Evolutionary conservation across 2,888 invertebrate genomes (phyloP).

Genomic region (Rhorus exstirpatorius): DNA sequence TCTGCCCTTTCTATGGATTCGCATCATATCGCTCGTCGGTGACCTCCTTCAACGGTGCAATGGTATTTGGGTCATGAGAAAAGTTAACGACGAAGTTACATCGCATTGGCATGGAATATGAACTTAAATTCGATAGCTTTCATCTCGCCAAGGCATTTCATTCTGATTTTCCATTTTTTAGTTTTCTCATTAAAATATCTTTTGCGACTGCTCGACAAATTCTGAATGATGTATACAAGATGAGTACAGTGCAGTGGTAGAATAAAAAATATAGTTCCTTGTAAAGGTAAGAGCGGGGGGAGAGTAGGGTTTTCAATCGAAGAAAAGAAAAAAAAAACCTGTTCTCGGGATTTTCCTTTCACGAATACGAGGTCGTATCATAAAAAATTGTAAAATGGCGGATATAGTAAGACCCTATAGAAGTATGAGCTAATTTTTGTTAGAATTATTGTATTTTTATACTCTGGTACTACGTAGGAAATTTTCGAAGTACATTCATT

Average conservation of each 20-base stretch:
- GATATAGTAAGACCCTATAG: too few species aligned
- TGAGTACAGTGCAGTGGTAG: neutral
- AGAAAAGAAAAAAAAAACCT: too few species aligned
- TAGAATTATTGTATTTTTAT: too few species aligned
- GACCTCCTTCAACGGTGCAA: slow-evolving; percentile 9
- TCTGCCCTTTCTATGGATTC: slow-evolving; percentile 33
- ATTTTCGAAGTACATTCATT: too few species aligned
- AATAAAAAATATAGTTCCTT: too few species aligned
- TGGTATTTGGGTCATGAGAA: slow-evolving; percentile 39
- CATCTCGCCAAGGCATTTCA: neutral
- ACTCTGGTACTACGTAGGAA: too few species aligned
- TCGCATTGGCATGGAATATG: slow-evolving; percentile 26
- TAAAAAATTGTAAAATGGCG: too few species aligned
- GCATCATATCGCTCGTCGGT: neutral
- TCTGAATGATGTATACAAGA: neutral
- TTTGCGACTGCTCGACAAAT: neutral
- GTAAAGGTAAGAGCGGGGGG: too few species aligned
- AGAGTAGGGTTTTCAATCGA: too few species aligned
- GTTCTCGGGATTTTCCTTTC: too few species aligned
- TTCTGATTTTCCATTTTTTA: slow-evolving; percentile 23
- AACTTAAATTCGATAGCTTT: slow-evolving; percentile 32
- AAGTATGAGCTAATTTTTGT: too few species aligned
- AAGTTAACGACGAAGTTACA: slow-evolving; percentile 32
- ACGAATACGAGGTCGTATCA: too few species aligned
- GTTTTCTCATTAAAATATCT: neutral